Base-by-base conservation (phyloP, 2,888 invertebrate species). In the Leptopilina drosophilae region DNA sequence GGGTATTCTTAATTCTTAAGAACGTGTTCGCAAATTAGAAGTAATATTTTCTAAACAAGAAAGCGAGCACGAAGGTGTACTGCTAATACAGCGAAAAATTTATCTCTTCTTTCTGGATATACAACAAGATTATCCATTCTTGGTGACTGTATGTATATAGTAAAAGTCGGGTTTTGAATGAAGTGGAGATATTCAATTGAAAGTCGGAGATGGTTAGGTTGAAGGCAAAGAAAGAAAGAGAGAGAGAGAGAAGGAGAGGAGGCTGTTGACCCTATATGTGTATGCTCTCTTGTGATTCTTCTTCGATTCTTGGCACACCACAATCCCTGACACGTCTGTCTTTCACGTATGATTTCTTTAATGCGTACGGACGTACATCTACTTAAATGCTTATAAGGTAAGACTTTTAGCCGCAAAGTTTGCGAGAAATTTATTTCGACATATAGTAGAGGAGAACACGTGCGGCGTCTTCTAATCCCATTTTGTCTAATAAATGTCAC, bases 361-460 rank as follows among this genome's bases (percentile, higher is more conserved):
- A 62, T 62, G 62, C 62, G 6, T 62, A 7, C 5, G 62, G 62
- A 62, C 62, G n/a, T 59, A 15, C n/a, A n/a, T 14, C 15, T 59
- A 59, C 59, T 7, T 59, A 15, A n/a, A n/a, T 7, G 59, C 64
- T 64, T 15, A 11, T 42, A 64, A 64, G 20, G 15, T 11, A 0
- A 53, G 69, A 69, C 53, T 69, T 53, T 33, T 33, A 53, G 26
- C 26, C 26, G 14, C 49, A 49, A 64, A 20, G 66, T 76, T 67
- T 79, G 82, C 75, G 76, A 82, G 82, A 84, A 86, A 86, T 86
- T 84, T 49, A 85, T 85, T 85, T 81, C 82, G 85, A 86, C 81
- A 62, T 64, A 80, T 67, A 79, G 80, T 80, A 77, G 79, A 11
- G 6, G 42, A 49, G n/a, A n/a, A n/a, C 49, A 40, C 66, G 62